These are phyloP conservation scores for Chaunax sp. DNA, from an alignment of 2,797 vertebrate species.

Conservation along the genomic window DNA sequence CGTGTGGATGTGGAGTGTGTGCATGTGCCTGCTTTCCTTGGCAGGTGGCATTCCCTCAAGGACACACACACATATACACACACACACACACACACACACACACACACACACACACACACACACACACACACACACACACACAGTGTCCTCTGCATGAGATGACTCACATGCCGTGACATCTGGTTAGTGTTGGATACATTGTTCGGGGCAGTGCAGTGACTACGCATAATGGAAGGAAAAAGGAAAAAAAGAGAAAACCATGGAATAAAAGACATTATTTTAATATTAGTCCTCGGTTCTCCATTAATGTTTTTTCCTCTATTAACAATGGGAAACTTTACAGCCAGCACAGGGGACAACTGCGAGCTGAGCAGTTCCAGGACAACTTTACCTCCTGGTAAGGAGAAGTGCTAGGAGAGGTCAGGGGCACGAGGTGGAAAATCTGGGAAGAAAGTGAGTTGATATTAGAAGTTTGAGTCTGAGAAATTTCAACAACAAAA, in stretches of 20 bases:
- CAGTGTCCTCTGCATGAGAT: constrained; percentile 59
- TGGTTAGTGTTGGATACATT: constrained; percentile 74
- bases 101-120: constrained; percentile 4
- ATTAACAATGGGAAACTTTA: constrained; percentile 57
- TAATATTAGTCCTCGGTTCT: constrained; percentile 46
- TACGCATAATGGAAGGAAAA: constrained; percentile 74
- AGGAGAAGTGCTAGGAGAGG: constrained; percentile 18
- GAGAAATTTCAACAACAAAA: too few species aligned
- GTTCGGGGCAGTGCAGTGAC: constrained; percentile 63
- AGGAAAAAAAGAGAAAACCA: constrained; percentile 66
- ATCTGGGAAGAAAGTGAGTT: constrained; percentile 1
- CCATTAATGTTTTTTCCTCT: constrained; percentile 55
- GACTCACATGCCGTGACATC: constrained; percentile 77
- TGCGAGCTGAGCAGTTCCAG: constrained; percentile 24
- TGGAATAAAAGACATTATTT: constrained; percentile 66
- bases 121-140: not conserved
- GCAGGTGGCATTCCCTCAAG: constrained; percentile 57
- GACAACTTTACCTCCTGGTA: constrained; percentile 11
- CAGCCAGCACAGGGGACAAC: constrained; percentile 39
- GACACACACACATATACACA: constrained; percentile 3
- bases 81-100: not conserved
- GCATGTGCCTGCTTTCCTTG: constrained; percentile 43
- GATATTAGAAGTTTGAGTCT: not conserved
- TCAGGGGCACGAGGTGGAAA: constrained; percentile 23
- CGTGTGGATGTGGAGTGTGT: constrained; percentile 14